phyloP scores from a whole-genome alignment of 2,888 invertebrate species.

The Ormyrus pomaceus region DNA sequence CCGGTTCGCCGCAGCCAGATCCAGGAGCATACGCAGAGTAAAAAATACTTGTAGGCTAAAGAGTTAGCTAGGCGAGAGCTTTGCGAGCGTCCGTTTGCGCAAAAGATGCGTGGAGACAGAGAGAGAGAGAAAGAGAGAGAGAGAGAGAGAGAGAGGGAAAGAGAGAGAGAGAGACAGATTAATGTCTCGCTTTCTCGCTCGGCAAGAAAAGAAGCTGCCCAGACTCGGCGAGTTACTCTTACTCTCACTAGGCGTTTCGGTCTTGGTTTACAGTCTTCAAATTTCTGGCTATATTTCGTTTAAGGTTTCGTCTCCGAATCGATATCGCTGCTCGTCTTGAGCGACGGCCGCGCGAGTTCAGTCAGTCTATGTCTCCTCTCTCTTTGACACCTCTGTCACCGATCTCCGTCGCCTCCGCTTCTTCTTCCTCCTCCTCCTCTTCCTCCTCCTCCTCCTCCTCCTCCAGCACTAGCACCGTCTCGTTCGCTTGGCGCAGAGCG shows the following conservation, averaged over 20 bases:
- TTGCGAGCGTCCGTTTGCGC: no score
- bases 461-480: conserved; percentile 22
- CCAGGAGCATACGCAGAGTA: no score
- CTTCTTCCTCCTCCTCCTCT: conserved; percentile 13
- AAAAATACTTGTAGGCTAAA: no score
- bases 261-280: conserved; percentile 33
- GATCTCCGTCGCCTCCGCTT: conserved; percentile 28
- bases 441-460: conserved; percentile 27
- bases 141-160: no score
- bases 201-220: neutral
- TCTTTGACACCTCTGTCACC: conserved; percentile 43
- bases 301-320: conserved; percentile 14
- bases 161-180: neutral
- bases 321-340: neutral
- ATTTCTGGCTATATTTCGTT: conserved; percentile 14
- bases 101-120: no score
- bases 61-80: no score
- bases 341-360: neutral
- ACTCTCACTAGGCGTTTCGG: neutral
- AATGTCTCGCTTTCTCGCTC: neutral
- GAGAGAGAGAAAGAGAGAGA: no score
- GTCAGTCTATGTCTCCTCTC: conserved; percentile 30
- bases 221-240: neutral
- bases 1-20: no score
- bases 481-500: conserved; percentile 15